These are phyloP conservation scores for Leptopilina myrica DNA, from an alignment of 2,888 invertebrate genomes.

Conservation along the genomic window DNA sequence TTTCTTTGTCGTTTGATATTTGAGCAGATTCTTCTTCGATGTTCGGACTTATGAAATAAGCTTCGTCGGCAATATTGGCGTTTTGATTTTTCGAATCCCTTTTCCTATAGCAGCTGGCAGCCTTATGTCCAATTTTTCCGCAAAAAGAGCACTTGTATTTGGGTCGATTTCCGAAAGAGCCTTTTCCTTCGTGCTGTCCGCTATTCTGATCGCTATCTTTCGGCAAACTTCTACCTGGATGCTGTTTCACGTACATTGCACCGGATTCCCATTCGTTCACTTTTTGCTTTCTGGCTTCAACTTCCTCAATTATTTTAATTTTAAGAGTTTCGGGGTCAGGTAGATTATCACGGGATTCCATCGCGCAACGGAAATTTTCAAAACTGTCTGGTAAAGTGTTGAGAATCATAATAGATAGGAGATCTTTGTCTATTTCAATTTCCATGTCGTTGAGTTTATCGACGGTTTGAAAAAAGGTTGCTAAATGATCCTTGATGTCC, in stretches of 20 bases:
- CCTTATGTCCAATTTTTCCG: conserved; percentile 25
- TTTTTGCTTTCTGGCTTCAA: conserved; percentile 25
- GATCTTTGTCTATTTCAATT: conserved; percentile 37
- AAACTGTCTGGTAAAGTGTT: conserved; percentile 16
- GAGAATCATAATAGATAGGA: conserved; percentile 47
- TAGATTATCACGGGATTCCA: neutral
- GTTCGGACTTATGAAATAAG: neutral
- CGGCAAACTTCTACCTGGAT: neutral
- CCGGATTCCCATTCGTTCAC: conserved; percentile 13
- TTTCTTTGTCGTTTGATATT: neutral
- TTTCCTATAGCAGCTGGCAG: conserved; percentile 18
- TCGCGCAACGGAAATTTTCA: neutral
- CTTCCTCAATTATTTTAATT: conserved; percentile 21
- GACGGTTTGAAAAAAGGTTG: neutral
- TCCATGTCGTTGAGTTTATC: conserved; percentile 3
- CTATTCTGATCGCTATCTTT: neutral
- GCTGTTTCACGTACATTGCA: conserved; percentile 23
- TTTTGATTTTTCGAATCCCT: neutral
- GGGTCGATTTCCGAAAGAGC: neutral
- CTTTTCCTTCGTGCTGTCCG: neutral
- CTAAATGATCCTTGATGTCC: neutral
- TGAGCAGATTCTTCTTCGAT: neutral
- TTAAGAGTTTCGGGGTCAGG: neutral
- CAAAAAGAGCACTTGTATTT: conserved; percentile 36
- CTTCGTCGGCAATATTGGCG: neutral